Evolutionary conservation across 2,113 vertebrate species (phyloP).

Genomic region (Oryzias curvinotus): DNA sequence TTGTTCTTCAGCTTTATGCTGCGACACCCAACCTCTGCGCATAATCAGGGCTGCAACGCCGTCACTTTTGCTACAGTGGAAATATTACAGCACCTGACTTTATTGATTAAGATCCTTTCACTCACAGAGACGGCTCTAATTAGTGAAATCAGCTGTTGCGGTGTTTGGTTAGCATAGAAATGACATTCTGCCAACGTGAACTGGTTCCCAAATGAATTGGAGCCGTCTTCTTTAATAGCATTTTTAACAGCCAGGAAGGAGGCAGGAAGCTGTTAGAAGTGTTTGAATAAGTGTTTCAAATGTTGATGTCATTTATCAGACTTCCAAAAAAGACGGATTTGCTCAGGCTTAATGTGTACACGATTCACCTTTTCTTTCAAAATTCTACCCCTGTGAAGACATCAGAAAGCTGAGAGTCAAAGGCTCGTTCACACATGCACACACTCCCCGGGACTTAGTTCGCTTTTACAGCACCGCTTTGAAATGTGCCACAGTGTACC

Average conservation of each 20-base stretch:
- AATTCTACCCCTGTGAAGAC: slow-evolving; percentile 46
- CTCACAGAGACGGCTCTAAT: slow-evolving; percentile 25
- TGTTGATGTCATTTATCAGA: slow-evolving; percentile 40
- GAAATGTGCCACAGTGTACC: slow-evolving; percentile 59
- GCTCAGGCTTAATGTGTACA: slow-evolving; percentile 45
- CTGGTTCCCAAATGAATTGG: slow-evolving; percentile 12
- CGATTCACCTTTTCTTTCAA: slow-evolving; percentile 48
- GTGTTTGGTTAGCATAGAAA: not conserved
- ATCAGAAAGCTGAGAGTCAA: slow-evolving; percentile 47
- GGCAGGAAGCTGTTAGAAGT: slow-evolving; percentile 1
- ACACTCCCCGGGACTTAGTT: slow-evolving; percentile 36
- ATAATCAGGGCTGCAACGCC: slow-evolving; percentile 15
- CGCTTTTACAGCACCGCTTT: slow-evolving; percentile 47
- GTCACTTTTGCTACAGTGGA: slow-evolving; percentile 15
- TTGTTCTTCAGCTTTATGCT: slow-evolving; percentile 6
- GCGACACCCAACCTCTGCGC: not conserved
- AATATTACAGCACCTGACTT: slow-evolving; percentile 18
- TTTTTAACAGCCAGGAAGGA: slow-evolving; percentile 23
- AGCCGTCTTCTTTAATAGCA: slow-evolving; percentile 11
- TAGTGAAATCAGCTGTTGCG: slow-evolving; percentile 22
- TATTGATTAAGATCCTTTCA: slow-evolving; percentile 38
- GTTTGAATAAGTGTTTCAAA: slow-evolving; percentile 26
- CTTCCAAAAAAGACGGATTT: slow-evolving; percentile 43
- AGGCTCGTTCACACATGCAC: not conserved
- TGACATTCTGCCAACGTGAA: not conserved